Evolutionary conservation across 2,888 invertebrate species (phyloP).

Genomic region (Drosophila pegasa): DNA sequence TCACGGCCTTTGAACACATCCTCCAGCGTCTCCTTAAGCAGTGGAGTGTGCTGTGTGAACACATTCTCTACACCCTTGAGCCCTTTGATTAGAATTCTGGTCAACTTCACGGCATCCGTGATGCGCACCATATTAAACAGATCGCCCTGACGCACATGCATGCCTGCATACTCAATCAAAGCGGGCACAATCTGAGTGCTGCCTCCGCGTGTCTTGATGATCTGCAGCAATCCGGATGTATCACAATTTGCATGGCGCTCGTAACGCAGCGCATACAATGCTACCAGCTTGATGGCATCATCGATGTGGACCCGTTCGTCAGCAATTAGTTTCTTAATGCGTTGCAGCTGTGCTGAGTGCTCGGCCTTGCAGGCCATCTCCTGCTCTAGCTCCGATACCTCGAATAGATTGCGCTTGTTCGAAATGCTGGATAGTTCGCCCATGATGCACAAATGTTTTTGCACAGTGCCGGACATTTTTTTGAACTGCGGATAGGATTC

Average conservation of each 20-base stretch:
- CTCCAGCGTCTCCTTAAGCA: constrained; percentile 94
- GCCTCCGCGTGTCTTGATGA: constrained; percentile 90
- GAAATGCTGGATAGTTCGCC: constrained; percentile 96
- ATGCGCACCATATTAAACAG: constrained; percentile 95
- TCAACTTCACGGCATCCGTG: constrained; percentile 95
- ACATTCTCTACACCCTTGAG: constrained; percentile 99
- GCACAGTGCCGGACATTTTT: constrained; percentile 97
- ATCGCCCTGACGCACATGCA: constrained; percentile 92
- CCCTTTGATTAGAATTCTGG: constrained; percentile 86
- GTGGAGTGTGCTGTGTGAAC: constrained; percentile 98
- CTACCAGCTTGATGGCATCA: constrained; percentile 95
- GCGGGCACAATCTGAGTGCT: constrained; percentile 88
- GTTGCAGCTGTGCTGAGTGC: constrained; percentile 91
- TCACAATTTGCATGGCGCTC: constrained; percentile 95
- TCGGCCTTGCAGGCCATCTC: constrained; percentile 95
- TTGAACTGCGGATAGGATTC: constrained; percentile 99
- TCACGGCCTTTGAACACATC: constrained; percentile 95
- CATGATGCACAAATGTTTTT: constrained; percentile 98
- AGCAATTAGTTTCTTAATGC: constrained; percentile 91
- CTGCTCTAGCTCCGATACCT: constrained; percentile 97
- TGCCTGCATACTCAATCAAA: constrained; percentile 93
- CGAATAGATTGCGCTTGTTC: constrained; percentile 90
- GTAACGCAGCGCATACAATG: constrained; percentile 96
- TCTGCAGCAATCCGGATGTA: constrained; percentile 90
- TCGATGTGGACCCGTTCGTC: constrained; percentile 90